A percentile compares a stretch with the other conserved stretches of the same genome.
phyloP scores from a whole-genome alignment of 2,888 invertebrate genomes.

The Hartigia nigra region DNA sequence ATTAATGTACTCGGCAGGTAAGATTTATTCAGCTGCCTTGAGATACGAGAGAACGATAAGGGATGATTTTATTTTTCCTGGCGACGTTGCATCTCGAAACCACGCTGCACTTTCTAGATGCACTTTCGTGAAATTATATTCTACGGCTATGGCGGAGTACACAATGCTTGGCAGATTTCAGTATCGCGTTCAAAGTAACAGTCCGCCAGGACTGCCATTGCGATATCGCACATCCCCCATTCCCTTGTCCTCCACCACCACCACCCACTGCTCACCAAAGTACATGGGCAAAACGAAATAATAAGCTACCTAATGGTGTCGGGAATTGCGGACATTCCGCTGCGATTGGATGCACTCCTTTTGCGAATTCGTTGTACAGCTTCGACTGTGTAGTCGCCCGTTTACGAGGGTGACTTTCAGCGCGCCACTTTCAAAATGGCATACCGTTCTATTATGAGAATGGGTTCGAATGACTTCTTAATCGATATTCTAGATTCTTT shows the following conservation, averaged over 20 bases:
- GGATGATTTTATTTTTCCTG: background rate
- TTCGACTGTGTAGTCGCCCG: conserved; percentile 36
- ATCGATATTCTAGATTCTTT: conserved; percentile 49
- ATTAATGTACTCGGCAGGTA: background rate
- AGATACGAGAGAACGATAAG: background rate
- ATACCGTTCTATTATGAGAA: conserved; percentile 27
- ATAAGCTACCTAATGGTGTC: conserved; percentile 55
- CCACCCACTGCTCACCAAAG: background rate
- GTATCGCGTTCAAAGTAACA: conserved; percentile 19
- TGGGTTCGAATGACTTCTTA: conserved; percentile 49
- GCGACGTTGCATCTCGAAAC: background rate
- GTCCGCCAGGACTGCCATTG: background rate
- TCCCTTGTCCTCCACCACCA: background rate
- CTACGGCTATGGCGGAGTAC: background rate
- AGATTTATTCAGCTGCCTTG: background rate
- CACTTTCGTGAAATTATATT: background rate
- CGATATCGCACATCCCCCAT: background rate
- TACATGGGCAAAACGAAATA: conserved; percentile 52
- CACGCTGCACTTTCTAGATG: background rate
- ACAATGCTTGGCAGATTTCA: conserved; percentile 18
- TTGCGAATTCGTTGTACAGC: conserved; percentile 31
- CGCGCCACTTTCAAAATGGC: conserved; percentile 10
- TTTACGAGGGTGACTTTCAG: conserved; percentile 14
- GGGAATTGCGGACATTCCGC: conserved; percentile 56
- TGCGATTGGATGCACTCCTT: conserved; percentile 56